These are phyloP conservation scores for Polymixis lichenea DNA, from an alignment of 2,888 invertebrate genomes.

Conservation along the genomic window DNA sequence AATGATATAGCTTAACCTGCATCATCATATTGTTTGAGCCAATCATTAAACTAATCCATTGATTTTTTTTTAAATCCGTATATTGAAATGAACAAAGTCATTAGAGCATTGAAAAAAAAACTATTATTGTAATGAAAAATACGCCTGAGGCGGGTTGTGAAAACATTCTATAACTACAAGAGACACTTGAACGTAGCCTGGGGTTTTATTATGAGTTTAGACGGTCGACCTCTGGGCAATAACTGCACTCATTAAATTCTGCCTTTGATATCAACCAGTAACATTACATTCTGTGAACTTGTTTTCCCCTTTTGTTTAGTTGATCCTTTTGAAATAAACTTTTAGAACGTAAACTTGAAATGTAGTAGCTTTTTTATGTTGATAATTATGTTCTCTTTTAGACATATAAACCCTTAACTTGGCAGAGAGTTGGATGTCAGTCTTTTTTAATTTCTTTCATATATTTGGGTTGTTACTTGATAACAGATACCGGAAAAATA, in stretches of 20 bases:
- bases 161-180: constrained; percentile 56
- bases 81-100: constrained; percentile 4
- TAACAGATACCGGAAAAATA: too few species aligned
- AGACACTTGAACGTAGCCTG: constrained; percentile 60
- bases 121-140: constrained; percentile 19
- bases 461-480: too few species aligned
- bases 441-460: too few species aligned
- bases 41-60: neutral
- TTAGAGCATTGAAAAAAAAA: constrained; percentile 1
- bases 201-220: constrained; percentile 58
- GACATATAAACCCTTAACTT: too few species aligned
- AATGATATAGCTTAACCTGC: neutral
- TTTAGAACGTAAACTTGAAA: constrained; percentile 36
- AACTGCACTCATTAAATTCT: constrained; percentile 61
- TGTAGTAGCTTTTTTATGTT: constrained; percentile 29
- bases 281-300: constrained; percentile 57
- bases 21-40: neutral
- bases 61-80: neutral
- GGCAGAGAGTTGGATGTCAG: too few species aligned
- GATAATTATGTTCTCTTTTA: constrained; percentile 16
- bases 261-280: constrained; percentile 57
- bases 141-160: constrained; percentile 35
- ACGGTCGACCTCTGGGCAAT: constrained; percentile 47
- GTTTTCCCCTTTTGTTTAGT: constrained; percentile 48
- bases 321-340: constrained; percentile 48